Evolutionary conservation across 2,113 vertebrate genomes (phyloP).

Genomic region (Phocoena phocoena): DNA sequence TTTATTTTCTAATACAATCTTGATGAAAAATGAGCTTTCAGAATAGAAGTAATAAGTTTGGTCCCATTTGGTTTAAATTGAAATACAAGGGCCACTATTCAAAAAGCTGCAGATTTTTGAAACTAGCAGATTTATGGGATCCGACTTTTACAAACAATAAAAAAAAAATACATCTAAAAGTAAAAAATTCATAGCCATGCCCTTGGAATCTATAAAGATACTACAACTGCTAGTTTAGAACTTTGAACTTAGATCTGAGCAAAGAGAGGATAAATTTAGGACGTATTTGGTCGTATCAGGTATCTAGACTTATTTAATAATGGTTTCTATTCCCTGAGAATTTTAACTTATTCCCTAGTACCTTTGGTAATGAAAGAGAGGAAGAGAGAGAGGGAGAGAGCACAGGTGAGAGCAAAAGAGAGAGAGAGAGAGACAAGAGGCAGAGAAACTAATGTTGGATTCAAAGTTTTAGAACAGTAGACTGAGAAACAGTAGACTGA

Average conservation of each 20-base stretch:
- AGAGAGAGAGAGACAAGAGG: neutral
- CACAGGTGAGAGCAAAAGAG: neutral
- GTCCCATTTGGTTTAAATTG: constrained; percentile 74
- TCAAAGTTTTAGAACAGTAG: neutral
- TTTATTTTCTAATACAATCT: constrained; percentile 77
- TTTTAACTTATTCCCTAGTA: neutral
- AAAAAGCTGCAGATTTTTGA: constrained; percentile 67
- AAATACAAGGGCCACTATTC: constrained; percentile 72
- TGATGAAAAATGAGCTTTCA: constrained; percentile 81
- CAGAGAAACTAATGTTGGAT: neutral
- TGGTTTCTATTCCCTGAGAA: neutral
- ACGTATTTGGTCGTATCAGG: neutral
- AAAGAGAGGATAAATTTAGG: constrained; percentile 28
- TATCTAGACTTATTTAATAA: neutral
- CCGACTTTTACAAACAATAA: constrained; percentile 64
- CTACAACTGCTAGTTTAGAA: constrained; percentile 32
- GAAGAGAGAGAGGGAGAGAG: neutral
- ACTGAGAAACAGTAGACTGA: neutral
- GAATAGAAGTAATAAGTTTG: constrained; percentile 76
- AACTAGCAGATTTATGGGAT: constrained; percentile 65
- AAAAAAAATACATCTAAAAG: constrained; percentile 69
- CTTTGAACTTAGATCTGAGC: neutral
- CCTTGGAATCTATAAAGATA: constrained; percentile 43
- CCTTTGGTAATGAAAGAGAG: neutral
- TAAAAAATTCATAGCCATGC: constrained; percentile 61